A percentile compares a stretch with the other conserved stretches of the same genome.
Evolutionary conservation across 1,140 invertebrate species (phyloP).

Genomic region (Trinorchestia longiramus): DNA sequence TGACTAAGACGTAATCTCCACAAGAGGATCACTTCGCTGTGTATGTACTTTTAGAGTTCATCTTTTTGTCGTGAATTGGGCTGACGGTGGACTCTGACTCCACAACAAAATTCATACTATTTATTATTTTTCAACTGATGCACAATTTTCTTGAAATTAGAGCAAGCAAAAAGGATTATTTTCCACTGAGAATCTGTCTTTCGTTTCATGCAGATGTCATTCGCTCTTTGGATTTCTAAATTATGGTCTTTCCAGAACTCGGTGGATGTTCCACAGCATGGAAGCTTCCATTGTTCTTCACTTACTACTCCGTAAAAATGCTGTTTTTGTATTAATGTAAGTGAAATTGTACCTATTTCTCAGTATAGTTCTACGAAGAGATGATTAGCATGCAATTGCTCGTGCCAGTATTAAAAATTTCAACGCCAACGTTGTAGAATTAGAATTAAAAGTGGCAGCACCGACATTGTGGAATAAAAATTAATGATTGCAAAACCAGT

Average conservation of each 20-base stretch:
- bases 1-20: not conserved
- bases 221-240: not conserved
- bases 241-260: not conserved
- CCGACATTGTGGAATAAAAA: too few species aligned
- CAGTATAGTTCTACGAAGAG: too few species aligned
- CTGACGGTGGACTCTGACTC: not conserved
- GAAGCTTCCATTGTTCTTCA: not conserved
- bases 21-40: not conserved
- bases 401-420: too few species aligned
- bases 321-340: not conserved
- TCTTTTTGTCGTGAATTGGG: too few species aligned
- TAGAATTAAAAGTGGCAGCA: too few species aligned
- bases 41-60: not conserved
- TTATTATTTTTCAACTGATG: not conserved
- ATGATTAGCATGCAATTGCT: too few species aligned
- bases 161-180: not conserved
- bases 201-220: not conserved
- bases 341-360: not conserved
- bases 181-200: not conserved
- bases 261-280: not conserved
- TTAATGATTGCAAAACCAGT: too few species aligned
- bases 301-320: not conserved
- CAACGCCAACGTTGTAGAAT: too few species aligned
- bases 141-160: not conserved
- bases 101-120: not conserved